Evolutionary conservation across 2,888 invertebrate genomes (phyloP).

Genomic region (Gasteruption jaculator): DNA sequence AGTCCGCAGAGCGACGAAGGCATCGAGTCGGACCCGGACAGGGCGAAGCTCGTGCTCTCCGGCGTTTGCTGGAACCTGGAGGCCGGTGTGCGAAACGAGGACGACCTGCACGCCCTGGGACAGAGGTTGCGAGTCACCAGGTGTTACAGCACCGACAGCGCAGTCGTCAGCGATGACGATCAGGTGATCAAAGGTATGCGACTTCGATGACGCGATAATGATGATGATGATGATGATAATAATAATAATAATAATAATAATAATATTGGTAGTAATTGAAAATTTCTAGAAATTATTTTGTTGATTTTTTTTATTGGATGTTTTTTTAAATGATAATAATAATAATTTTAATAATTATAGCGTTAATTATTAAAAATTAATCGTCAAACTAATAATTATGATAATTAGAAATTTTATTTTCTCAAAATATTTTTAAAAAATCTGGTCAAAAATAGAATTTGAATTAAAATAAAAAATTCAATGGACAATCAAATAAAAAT

Average conservation of each 20-base stretch:
- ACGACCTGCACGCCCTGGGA: constrained; percentile 36
- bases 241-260: constrained; percentile 1
- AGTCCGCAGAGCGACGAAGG: constrained; percentile 46
- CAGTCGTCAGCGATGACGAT: constrained; percentile 55
- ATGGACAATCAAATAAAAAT: too few species aligned
- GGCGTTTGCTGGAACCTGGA: constrained; percentile 52
- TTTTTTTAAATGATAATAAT: constrained; percentile 5
- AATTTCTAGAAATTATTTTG: neutral
- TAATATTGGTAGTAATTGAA: neutral
- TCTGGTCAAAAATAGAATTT: too few species aligned
- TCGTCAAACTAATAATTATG: too few species aligned
- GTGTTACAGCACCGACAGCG: constrained; percentile 56
- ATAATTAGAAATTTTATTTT: too few species aligned
- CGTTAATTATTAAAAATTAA: too few species aligned
- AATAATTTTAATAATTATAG: constrained; percentile 4
- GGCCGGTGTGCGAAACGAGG: constrained; percentile 58
- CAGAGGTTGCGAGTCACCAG: constrained; percentile 45
- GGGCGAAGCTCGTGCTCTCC: too few species aligned
- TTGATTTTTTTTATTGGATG: neutral
- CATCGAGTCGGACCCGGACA: constrained; percentile 41
- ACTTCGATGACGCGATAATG: too few species aligned
- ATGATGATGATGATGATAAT: neutral
- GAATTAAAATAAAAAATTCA: too few species aligned
- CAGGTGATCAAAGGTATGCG: constrained; percentile 43
- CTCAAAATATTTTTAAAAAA: too few species aligned